These are phyloP conservation scores for Agonopterix arenella DNA, from an alignment of 2,888 invertebrate species.

Conservation along the genomic window DNA sequence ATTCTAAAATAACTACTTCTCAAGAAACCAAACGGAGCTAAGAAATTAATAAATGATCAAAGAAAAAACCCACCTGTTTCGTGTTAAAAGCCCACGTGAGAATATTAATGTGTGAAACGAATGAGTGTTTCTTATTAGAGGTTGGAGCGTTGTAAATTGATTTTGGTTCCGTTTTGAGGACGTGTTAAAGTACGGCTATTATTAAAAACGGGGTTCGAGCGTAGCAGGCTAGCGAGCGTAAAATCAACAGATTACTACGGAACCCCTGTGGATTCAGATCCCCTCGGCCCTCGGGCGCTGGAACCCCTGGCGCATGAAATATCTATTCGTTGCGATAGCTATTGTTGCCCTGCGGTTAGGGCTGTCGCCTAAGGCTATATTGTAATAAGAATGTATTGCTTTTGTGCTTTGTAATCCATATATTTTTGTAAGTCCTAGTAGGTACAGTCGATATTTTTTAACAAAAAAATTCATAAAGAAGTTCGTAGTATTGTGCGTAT, in stretches of 20 bases:
- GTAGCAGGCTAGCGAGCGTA: slow-evolving; percentile 58
- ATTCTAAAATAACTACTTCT: neutral
- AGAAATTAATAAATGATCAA: slow-evolving; percentile 13
- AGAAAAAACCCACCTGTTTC: slow-evolving; percentile 15
- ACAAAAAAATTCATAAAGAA: no score
- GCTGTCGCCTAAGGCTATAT: slow-evolving; percentile 35
- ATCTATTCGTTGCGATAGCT: slow-evolving; percentile 65
- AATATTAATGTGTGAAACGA: slow-evolving; percentile 34
- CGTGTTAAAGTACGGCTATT: slow-evolving; percentile 64
- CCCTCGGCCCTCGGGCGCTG: slow-evolving; percentile 38
- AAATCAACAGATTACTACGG: slow-evolving; percentile 74
- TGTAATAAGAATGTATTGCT: slow-evolving; percentile 16
- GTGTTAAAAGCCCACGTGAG: slow-evolving; percentile 23
- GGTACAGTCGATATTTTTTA: no score
- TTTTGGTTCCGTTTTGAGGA: slow-evolving; percentile 46
- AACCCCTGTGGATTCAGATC: slow-evolving; percentile 31
- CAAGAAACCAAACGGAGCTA: slow-evolving; percentile 4
- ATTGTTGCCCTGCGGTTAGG: slow-evolving; percentile 62
- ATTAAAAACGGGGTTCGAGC: slow-evolving; percentile 60
- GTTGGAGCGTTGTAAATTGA: slow-evolving; percentile 33
- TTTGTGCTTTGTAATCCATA: neutral
- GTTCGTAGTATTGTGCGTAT: no score
- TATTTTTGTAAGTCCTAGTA: no score
- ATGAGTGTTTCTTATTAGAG: slow-evolving; percentile 40
- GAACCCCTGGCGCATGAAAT: slow-evolving; percentile 57